phyloP scores from a whole-genome alignment of 2,888 invertebrate genomes.

The Exocentrus adspersus region DNA sequence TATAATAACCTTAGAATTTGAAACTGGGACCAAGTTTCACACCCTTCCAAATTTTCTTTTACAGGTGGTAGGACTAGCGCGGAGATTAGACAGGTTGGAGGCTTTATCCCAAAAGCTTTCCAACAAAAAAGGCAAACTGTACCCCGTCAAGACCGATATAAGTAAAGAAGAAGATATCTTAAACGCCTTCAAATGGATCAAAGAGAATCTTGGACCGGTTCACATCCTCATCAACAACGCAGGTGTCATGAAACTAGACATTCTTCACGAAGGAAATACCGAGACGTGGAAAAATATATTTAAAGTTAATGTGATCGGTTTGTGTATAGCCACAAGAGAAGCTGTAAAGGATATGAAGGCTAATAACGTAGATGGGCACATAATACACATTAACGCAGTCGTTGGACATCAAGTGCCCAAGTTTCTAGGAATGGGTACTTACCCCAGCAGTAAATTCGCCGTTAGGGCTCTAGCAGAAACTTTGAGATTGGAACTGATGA shows the following conservation, averaged over 20 bases:
- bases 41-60: no score
- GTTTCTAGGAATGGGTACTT: conserved; percentile 49
- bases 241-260: conserved; percentile 40
- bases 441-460: background rate
- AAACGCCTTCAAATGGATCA: conserved; percentile 53
- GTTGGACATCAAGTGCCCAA: background rate
- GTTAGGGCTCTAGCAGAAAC: background rate
- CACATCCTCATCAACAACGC: conserved; percentile 59
- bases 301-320: conserved; percentile 25
- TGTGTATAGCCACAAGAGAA: conserved; percentile 44
- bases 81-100: conserved; percentile 32
- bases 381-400: background rate
- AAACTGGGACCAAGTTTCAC: no score
- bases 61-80: conserved; percentile 30
- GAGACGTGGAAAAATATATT: conserved; percentile 38
- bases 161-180: conserved; percentile 52
- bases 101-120: conserved; percentile 28
- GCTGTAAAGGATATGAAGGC: conserved; percentile 45
- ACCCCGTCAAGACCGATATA: conserved; percentile 54
- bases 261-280: conserved; percentile 41
- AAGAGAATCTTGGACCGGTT: conserved; percentile 52
- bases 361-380: conserved; percentile 41
- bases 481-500: conserved; percentile 41
- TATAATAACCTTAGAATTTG: no score
- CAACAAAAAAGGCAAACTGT: conserved; percentile 49